Percentiles rank a stretch among this genome's conserved stretches.
Conservation (phyloP, 2,797 vertebrate species). For the Vespertilio murinus region DNA sequence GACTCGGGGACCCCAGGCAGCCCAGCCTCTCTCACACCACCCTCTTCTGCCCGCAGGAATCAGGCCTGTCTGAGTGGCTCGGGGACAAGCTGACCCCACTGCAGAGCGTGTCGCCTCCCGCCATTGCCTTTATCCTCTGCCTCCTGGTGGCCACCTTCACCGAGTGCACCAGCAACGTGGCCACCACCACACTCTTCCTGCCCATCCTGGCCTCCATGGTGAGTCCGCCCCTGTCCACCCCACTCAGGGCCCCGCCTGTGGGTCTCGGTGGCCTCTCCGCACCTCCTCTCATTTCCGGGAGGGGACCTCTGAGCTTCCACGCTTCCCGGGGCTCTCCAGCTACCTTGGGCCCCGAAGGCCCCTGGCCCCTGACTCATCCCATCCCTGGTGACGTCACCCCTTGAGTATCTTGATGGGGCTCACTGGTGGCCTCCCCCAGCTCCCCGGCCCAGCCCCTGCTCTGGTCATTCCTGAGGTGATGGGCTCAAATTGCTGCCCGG, state of each 20-base stretch:
- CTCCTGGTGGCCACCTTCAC: slow-evolving; percentile 92
- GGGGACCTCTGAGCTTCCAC: not conserved
- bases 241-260: not conserved
- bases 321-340: not conserved
- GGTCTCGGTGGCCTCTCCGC: not conserved
- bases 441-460: slow-evolving; percentile 52
- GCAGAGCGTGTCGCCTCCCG: slow-evolving; percentile 85
- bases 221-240: slow-evolving; percentile 54
- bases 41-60: slow-evolving; percentile 81
- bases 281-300: not conserved
- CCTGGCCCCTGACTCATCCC: slow-evolving; percentile 62
- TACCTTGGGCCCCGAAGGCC: not conserved
- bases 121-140: slow-evolving; percentile 87
- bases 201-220: slow-evolving; percentile 95
- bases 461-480: slow-evolving; percentile 63
- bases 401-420: slow-evolving; percentile 52
- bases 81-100: slow-evolving; percentile 89
- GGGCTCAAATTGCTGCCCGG: slow-evolving; percentile 69
- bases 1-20: not conserved
- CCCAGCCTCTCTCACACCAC: not conserved
- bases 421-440: slow-evolving; percentile 42
- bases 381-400: slow-evolving; percentile 54
- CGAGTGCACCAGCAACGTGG: slow-evolving; percentile 94
- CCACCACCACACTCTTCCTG: slow-evolving; percentile 94
- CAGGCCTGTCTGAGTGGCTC: slow-evolving; percentile 90